Evolutionary conservation across 2,888 invertebrate species (phyloP).

Genomic region (Pachliopta kotzebuea): DNA sequence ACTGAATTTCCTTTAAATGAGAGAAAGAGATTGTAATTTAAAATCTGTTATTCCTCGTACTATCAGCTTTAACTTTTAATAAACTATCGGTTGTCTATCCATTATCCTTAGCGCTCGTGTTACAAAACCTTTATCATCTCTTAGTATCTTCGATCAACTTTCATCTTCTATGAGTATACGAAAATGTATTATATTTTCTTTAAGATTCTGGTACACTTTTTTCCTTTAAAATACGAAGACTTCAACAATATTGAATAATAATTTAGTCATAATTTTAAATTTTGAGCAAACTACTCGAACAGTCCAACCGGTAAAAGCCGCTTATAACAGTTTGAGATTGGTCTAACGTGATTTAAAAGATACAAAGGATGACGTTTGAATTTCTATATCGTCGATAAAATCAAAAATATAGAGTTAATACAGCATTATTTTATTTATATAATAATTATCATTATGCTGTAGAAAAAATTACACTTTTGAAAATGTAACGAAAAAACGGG

Average conservation of each 20-base stretch:
- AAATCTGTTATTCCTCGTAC: not conserved
- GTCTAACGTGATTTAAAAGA: not conserved
- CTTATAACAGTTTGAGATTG: too few relatives aligned
- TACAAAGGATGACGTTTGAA: not conserved
- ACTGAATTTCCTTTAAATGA: not conserved
- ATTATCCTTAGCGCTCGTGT: constrained; percentile 15
- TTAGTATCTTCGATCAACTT: not conserved
- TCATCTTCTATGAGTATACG: not conserved
- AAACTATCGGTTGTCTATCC: constrained; percentile 15
- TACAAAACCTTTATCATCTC: not conserved
- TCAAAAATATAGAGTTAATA: not conserved
- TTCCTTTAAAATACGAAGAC: too few relatives aligned
- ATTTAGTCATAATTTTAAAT: too few relatives aligned
- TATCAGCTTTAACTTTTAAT: constrained; percentile 3
- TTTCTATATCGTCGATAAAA: not conserved
- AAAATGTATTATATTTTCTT: not conserved
- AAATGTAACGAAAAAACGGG: too few relatives aligned
- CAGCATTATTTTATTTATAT: not conserved
- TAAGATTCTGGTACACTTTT: not conserved
- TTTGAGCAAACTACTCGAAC: too few relatives aligned
- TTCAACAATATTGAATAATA: too few relatives aligned
- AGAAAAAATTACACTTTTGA: not conserved
- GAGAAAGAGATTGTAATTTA: not conserved
- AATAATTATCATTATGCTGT: not conserved
- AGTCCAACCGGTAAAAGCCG: too few relatives aligned